phyloP scores from a whole-genome alignment of 2,888 invertebrate genomes.

The Ferrisia virgata region DNA sequence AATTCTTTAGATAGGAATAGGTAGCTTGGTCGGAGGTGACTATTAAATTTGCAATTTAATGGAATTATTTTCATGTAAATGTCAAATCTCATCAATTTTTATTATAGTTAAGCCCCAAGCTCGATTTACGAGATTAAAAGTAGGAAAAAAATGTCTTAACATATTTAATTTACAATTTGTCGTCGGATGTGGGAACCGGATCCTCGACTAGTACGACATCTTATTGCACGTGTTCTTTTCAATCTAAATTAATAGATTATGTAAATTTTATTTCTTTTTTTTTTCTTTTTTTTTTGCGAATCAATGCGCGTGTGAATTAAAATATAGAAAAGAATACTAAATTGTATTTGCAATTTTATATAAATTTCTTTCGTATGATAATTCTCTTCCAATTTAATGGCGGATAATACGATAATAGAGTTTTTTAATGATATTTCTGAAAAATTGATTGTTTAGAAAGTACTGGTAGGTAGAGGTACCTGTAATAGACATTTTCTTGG shows the following conservation, averaged over 20 bases:
- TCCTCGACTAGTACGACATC: background rate
- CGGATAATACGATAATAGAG: background rate
- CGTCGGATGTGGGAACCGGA: background rate
- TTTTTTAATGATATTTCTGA: background rate
- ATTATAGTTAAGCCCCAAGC: too few relatives aligned
- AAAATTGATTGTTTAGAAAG: too few relatives aligned
- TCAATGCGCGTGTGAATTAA: background rate
- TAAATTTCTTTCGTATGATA: background rate
- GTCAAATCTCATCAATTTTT: too few relatives aligned
- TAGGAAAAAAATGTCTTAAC: background rate
- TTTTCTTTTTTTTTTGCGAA: background rate
- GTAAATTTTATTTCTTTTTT: background rate
- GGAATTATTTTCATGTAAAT: too few relatives aligned
- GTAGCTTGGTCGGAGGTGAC: too few relatives aligned
- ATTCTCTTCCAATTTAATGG: background rate
- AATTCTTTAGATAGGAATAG: too few relatives aligned
- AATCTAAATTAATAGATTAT: background rate
- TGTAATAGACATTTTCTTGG: background rate
- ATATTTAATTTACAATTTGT: background rate
- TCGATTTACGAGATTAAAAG: background rate
- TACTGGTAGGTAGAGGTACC: too few relatives aligned
- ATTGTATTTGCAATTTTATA: too few relatives aligned
- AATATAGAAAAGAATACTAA: background rate
- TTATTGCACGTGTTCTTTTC: background rate
- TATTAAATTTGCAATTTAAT: too few relatives aligned